Percentiles rank a stretch among this genome's conserved stretches.
Evolutionary conservation across 2,797 vertebrate genomes (phyloP).

Genomic region (Trachurus trachurus): DNA sequence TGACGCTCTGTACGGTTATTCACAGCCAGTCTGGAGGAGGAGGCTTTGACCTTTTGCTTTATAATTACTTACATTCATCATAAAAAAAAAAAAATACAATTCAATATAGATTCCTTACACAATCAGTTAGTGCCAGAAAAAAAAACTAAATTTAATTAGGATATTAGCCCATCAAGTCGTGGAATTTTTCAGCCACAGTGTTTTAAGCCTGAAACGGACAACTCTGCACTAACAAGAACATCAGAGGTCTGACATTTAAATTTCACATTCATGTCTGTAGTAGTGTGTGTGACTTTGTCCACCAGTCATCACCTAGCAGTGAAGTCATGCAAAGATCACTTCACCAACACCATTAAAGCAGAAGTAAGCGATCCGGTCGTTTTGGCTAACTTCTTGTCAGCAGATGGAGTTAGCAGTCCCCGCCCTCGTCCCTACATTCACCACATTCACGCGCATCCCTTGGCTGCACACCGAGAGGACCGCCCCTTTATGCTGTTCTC

Average conservation of each 20-base stretch:
- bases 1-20: not conserved
- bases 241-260: too few species aligned
- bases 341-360: not conserved
- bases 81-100: not conserved
- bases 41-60: not conserved
- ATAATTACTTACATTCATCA: not conserved
- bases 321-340: not conserved
- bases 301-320: not conserved
- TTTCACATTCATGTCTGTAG: not conserved
- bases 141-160: not conserved
- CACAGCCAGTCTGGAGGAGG: not conserved
- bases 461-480: too few species aligned
- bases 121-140: not conserved
- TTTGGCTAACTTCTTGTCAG: too few species aligned
- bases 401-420: too few species aligned
- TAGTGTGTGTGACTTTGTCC: constrained; percentile 21
- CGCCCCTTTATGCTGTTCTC: too few species aligned
- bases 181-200: not conserved
- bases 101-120: not conserved
- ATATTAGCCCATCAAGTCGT: not conserved
- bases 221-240: not conserved
- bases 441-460: too few species aligned
- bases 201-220: not conserved
- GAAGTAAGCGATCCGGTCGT: too few species aligned
- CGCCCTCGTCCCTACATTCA: too few species aligned